Evolutionary conservation across 2,797 vertebrate genomes (phyloP).

Genomic region (Microctenopoma lineatum): DNA sequence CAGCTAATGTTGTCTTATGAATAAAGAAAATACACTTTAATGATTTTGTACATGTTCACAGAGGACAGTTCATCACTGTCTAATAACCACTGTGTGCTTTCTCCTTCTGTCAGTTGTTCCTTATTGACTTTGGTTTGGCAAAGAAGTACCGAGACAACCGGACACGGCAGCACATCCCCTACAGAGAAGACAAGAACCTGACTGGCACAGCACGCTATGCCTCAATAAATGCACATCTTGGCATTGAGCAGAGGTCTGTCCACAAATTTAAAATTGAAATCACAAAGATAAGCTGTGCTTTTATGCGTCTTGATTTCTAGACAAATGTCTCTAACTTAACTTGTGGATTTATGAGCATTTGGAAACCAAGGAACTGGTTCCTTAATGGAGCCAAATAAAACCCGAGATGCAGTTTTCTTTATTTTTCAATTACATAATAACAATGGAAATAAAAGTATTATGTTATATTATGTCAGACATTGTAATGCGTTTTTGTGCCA

Average conservation of each 20-base stretch:
- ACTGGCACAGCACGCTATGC: conserved; percentile 99
- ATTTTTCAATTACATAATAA: neutral
- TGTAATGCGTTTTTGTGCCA: conserved; percentile 18
- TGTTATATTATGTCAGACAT: too few relatives aligned
- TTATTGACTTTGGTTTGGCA: conserved; percentile 99
- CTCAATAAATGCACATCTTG: conserved; percentile 98
- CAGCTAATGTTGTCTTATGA: neutral
- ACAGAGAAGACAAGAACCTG: conserved; percentile 99
- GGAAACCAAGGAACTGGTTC: neutral
- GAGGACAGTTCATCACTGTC: neutral
- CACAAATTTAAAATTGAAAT: neutral
- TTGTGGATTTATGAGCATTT: neutral
- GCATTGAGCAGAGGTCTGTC: conserved; percentile 96
- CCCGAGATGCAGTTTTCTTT: neutral
- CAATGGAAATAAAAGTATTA: neutral
- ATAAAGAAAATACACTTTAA: neutral
- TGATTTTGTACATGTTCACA: neutral
- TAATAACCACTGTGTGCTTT: conserved; percentile 30
- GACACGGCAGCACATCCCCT: conserved; percentile 99
- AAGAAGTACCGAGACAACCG: conserved; percentile 99
- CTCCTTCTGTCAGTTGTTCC: conserved; percentile 90
- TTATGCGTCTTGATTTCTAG: neutral
- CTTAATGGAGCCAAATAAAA: neutral
- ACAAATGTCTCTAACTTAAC: neutral
- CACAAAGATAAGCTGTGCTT: neutral